Evolutionary conservation across 2,888 invertebrate genomes (phyloP), one percentile per base, ranked within the genome.

Genomic region (Ganaspis brasiliensis): DNA sequence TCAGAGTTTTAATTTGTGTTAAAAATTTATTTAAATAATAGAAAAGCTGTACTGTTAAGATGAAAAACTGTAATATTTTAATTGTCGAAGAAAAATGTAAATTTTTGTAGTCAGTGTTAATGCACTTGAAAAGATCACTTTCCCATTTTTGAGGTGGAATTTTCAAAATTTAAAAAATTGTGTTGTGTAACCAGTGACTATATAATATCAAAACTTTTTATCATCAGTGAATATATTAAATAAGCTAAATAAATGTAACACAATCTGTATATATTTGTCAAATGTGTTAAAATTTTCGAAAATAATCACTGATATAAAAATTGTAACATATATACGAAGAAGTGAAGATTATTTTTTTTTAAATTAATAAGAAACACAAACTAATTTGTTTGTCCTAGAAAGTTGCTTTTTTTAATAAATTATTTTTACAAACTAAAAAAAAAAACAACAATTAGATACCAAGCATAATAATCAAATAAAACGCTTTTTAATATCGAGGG

Each of bases 231-330:
- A 52, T 52, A 52, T 52, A 52, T 52, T 52, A 19, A 8, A 9
- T 19, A 52, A 8, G n/a, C 3, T 49, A 49, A 52, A 8, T 9
- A n/a, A n/a, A 52, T 52, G 9, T 19, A 52, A 52, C 52, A 52
- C 52, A 52, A 52, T 52, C 52, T 52, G 52, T 52, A 52, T 52
- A 52, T 52, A 52, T 52, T 52, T 52, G 16, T 52, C 52, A 52
- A 49, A 52, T 52, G 52, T 52, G 52, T 52, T 52, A 52, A n/a
- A 52, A 52, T 52, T 16, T 16, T 52, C 49, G 8, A 52, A 52
- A 49, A 52, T 52, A 52, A 52, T 52, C 52, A 52, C 52, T 52
- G 52, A 52, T 52, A 52, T 52, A 52, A 52, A 52, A 52, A 52
- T 52, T 52, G 52, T 52, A 52, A 52, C 19, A 52, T 16, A 52